Conservation (phyloP, 2,888 invertebrate genomes). For the Acronicta leporina region DNA sequence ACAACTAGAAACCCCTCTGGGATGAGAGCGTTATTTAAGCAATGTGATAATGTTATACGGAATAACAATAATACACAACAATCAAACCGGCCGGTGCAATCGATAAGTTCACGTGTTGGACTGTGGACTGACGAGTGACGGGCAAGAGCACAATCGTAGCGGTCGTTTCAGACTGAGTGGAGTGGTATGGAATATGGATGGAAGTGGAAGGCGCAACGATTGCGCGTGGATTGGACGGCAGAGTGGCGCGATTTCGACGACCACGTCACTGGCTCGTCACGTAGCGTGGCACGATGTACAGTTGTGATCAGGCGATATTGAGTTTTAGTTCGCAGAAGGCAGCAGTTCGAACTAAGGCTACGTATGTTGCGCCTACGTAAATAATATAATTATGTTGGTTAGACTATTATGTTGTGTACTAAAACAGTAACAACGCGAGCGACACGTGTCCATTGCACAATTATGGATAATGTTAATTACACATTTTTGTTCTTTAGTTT, state of each 20-base stretch:
- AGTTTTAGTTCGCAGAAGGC: constrained; percentile 34
- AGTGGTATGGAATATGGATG: constrained; percentile 44
- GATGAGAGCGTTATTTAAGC: constrained; percentile 28
- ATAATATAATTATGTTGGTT: not conserved
- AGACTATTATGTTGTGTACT: not conserved
- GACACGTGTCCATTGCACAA: constrained; percentile 19
- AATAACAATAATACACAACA: constrained; percentile 48
- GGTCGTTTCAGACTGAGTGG: constrained; percentile 53
- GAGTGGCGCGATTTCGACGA: constrained; percentile 82
- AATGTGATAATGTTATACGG: constrained; percentile 19
- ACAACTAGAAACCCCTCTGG: constrained; percentile 23
- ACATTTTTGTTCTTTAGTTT: no score
- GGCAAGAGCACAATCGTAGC: constrained; percentile 39
- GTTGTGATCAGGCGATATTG: constrained; percentile 61
- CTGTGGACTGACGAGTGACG: constrained; percentile 62
- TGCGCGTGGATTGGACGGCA: constrained; percentile 77
- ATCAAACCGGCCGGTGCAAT: constrained; percentile 52
- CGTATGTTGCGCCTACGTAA: not conserved
- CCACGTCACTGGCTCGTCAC: constrained; percentile 76
- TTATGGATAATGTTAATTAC: not conserved
- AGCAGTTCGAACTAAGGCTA: constrained; percentile 51
- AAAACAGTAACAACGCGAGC: not conserved
- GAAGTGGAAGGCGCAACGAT: constrained; percentile 52
- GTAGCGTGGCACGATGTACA: constrained; percentile 59
- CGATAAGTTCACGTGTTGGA: constrained; percentile 73